Base-by-base conservation (phyloP, 1,140 invertebrate genomes). In the Tribolium castaneum region DNA sequence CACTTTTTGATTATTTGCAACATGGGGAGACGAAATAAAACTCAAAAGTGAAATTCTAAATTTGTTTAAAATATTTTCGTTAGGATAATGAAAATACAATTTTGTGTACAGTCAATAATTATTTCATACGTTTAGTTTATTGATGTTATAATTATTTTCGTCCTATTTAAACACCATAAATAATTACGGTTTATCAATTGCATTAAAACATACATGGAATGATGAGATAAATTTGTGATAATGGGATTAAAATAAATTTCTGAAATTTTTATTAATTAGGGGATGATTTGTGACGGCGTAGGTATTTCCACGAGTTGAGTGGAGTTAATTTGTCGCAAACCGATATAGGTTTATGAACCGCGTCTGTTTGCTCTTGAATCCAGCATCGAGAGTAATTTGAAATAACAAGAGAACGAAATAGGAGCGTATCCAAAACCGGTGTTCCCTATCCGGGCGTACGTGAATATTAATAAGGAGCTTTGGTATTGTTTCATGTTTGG, bases 331-430 rank as follows among this genome's bases (percentile, higher is more conserved):
- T 66, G 59, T 66, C 59, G 59, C 30, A 35, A 66, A 66, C 59
- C 59, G 34, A 66, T 66, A 66, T 66, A 35, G 59, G 59, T 66
- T 66, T 66, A 66, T 35, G 59, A 66, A 34, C 51, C 51, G 51
- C 25, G 10, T 34, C 14, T 66, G 59, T 12, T 25, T 66, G 3
- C n/a, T 12, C 59, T 66, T 13, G 54, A 66, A 66, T 66, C 9
- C 59, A 66, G 4, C 16, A 25, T 35, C 34, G 22, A 30, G 10
- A 12, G n/a, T 66, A 66, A 66, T 66, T 34, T 35, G 25, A 66
- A 66, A 66, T 35, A 66, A 66, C 59, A 66, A 66, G 59, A 66
- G 59, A 66, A 66, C 59, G 59, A 66, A 66, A 66, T 66, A 66
- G 22, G 59, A 35, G 14, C 59, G 59, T 66, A 66, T 66, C 59